Evolutionary conservation across 2,888 invertebrate genomes (phyloP), one percentile per base, ranked within the genome.

Genomic region (Nasonovia ribisnigri): DNA sequence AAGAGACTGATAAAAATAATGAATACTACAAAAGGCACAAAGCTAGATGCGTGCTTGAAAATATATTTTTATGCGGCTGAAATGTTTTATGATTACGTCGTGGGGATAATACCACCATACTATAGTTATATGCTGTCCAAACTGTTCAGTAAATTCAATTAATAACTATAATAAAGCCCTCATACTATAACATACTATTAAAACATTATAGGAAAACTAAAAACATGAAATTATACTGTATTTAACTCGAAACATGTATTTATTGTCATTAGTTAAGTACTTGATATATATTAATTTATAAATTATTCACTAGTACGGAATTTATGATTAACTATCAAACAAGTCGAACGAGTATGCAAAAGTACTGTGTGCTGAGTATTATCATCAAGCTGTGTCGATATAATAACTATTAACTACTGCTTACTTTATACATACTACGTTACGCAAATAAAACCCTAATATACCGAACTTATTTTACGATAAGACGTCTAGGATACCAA

Each of bases 21-120:
- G 77, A 77, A 77, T 77, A 77, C 77, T 42, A 77, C 77, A 77
- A 77, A 77, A 77, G 77, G 36, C 36, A 77, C 77, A 77, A 77
- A 77, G 77, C 36, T 77, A 77, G 36, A 77, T 20, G 77, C 20
- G 36, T 20, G 42, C 77, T 77, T 77, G 77, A 77, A 77, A 77
- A 77, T 77, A 77, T 8, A 77, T 77, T 77, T 77, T 77, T 77
- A 77, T 77, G 77, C 36, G 20, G 77, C 36, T 36, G 77, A 77
- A 77, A 77, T 77, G 77, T 42, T 77, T 36, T 77, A 36, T 77
- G 77, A 77, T 77, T 77, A 36, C 20, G 36, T 77, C 8, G 36
- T 8, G 36, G 8, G 77, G 77, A 77, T 36, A 77, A 77, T 77
- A 77, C 77, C 77, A 77, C 77, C 77, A 77, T 77, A 20, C 2